A percentile compares a stretch with the other conserved stretches of the same genome.
phyloP scores from a whole-genome alignment of 2,113 vertebrate genomes.

The Girardinichthys multiradiatus region DNA sequence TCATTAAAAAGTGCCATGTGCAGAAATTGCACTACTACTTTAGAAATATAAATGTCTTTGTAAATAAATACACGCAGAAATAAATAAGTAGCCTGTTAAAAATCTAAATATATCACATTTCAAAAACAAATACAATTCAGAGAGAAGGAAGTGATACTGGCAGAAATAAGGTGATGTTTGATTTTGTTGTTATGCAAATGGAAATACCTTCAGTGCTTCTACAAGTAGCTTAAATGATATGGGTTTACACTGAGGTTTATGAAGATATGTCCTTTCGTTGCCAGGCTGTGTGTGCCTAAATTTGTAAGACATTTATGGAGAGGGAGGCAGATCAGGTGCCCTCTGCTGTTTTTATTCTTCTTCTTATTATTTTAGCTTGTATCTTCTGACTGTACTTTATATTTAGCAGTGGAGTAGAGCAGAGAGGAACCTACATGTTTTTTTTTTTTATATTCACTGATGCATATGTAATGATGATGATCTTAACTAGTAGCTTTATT shows the following conservation, averaged over 20 bases:
- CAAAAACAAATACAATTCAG: conserved; percentile 64
- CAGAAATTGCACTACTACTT: conserved; percentile 82
- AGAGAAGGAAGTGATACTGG: conserved; percentile 32
- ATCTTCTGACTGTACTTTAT: conserved; percentile 45
- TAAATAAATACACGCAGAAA: conserved; percentile 82
- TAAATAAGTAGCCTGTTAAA: conserved; percentile 81
- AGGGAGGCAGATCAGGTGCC: conserved; percentile 32
- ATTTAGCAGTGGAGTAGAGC: conserved; percentile 42
- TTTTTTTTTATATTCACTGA: conserved; percentile 40
- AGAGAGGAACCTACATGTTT: conserved; percentile 48
- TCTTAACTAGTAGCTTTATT: conserved; percentile 35
- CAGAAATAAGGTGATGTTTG: conserved; percentile 38
- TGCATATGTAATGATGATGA: conserved; percentile 52
- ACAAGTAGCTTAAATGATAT: conserved; percentile 42
- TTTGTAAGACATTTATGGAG: conserved; percentile 30
- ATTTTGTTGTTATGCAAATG: conserved; percentile 32
- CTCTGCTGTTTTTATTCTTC: conserved; percentile 22
- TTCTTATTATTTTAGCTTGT: conserved; percentile 10
- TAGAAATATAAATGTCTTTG: conserved; percentile 82
- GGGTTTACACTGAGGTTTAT: conserved; percentile 31
- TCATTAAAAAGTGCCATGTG: conserved; percentile 83
- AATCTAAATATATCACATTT: conserved; percentile 78
- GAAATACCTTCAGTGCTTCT: conserved; percentile 44
- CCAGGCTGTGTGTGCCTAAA: conserved; percentile 45
- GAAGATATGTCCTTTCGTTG: conserved; percentile 36